Evolutionary conservation across 2,888 invertebrate species (phyloP).

Genomic region (Subacronicta megacephala): DNA sequence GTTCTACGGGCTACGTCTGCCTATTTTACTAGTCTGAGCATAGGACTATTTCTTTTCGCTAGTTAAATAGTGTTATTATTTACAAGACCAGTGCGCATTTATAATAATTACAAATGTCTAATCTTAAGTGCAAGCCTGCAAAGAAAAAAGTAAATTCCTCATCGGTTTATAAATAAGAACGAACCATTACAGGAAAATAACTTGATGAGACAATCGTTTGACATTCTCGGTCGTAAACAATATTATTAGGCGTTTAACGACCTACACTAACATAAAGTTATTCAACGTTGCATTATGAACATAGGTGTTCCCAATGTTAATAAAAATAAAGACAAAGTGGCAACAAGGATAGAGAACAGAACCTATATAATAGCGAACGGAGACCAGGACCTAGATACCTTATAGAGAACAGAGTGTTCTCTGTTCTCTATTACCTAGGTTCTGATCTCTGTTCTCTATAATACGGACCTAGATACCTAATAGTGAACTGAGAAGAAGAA

Average conservation of each 20-base stretch:
- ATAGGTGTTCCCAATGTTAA: background rate
- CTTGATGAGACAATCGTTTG: background rate
- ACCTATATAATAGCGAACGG: no score
- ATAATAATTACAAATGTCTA: background rate
- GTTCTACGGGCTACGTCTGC: no score
- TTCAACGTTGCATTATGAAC: background rate
- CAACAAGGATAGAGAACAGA: background rate
- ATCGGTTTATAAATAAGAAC: background rate
- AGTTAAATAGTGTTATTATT: background rate
- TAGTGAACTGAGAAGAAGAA: no score
- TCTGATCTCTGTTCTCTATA: no score
- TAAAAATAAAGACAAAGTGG: background rate
- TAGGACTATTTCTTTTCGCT: no score
- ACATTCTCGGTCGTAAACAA: background rate
- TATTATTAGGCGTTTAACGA: background rate
- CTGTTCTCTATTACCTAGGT: no score
- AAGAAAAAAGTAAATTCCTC: no score
- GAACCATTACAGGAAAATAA: background rate
- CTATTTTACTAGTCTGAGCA: no score
- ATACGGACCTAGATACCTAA: no score
- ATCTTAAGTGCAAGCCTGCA: no score
- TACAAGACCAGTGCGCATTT: background rate
- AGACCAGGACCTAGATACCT: no score
- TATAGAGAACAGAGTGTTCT: no score
- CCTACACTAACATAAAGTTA: background rate